Conservation (phyloP, 2,888 invertebrate species). For the Galerucella calmariensis region DNA sequence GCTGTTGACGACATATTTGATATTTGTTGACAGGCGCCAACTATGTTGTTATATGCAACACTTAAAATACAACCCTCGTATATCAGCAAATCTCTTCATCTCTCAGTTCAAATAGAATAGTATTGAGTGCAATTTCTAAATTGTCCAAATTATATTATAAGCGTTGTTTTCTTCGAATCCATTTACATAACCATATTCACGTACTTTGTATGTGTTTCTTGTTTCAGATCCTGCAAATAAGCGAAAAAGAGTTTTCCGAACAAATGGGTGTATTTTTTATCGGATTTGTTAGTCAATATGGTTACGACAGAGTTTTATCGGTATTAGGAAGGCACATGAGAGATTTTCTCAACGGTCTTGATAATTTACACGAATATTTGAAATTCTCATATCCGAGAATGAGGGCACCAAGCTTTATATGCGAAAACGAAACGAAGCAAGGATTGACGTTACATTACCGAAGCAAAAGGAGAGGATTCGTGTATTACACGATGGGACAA, state of each 20-base stretch:
- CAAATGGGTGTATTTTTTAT: conserved; percentile 95
- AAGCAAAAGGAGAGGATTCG: conserved; percentile 92
- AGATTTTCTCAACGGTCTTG: conserved; percentile 94
- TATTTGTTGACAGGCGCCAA: no score
- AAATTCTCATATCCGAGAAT: conserved; percentile 94
- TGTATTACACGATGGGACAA: conserved; percentile 97
- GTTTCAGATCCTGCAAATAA: conserved; percentile 82
- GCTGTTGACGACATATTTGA: no score
- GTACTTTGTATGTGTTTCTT: background rate
- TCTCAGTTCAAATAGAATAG: no score
- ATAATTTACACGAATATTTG: conserved; percentile 96
- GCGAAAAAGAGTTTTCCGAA: conserved; percentile 91
- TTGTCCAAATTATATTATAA: no score
- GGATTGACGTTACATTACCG: conserved; percentile 94
- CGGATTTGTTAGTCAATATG: conserved; percentile 92
- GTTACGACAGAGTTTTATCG: conserved; percentile 90
- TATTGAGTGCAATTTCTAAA: no score
- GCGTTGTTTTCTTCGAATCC: background rate
- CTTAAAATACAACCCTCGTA: no score
- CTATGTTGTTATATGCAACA: no score
- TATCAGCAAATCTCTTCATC: no score
- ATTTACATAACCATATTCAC: background rate
- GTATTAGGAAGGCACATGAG: conserved; percentile 93
- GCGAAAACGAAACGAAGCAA: conserved; percentile 92
- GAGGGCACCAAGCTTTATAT: conserved; percentile 95